Percentiles rank a stretch among this genome's conserved stretches.
Conservation (phyloP, 1,140 invertebrate species). For the Bombyx mandarina region DNA sequence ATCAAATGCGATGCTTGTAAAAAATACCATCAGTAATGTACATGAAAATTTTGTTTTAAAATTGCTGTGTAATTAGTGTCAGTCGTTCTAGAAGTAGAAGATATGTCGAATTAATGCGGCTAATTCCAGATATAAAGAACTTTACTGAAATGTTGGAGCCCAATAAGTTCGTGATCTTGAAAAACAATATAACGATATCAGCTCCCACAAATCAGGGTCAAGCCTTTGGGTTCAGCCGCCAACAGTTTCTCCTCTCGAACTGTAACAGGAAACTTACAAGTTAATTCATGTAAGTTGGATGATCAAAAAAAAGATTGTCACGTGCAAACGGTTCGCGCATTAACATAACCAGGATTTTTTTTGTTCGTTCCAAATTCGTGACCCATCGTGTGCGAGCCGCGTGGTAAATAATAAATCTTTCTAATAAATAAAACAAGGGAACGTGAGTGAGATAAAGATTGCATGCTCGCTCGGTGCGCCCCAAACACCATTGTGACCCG, state of each 20-base stretch:
- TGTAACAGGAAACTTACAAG: constrained; percentile 13
- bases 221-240: not conserved
- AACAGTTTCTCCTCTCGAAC: not conserved
- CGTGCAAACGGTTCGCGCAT: constrained; percentile 50
- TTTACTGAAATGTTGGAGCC: too few species aligned
- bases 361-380: constrained; percentile 56
- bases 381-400: constrained; percentile 62
- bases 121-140: too few species aligned
- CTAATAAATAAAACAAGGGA: constrained; percentile 68
- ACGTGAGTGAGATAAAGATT: constrained; percentile 64
- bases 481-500: constrained; percentile 52
- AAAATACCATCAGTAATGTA: too few species aligned
- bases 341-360: constrained; percentile 58
- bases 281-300: constrained; percentile 17
- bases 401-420: constrained; percentile 69
- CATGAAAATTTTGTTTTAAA: too few species aligned
- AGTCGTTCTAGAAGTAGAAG: too few species aligned
- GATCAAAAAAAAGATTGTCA: constrained; percentile 50
- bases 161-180: too few species aligned
- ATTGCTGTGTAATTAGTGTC: too few species aligned
- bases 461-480: constrained; percentile 47
- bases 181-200: too few species aligned
- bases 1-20: too few species aligned
- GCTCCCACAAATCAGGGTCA: too few species aligned
- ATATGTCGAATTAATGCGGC: too few species aligned